These are phyloP conservation scores for Caenorhabditis auriculariae DNA, from an alignment of 2,888 invertebrate genomes.

Conservation along the genomic window DNA sequence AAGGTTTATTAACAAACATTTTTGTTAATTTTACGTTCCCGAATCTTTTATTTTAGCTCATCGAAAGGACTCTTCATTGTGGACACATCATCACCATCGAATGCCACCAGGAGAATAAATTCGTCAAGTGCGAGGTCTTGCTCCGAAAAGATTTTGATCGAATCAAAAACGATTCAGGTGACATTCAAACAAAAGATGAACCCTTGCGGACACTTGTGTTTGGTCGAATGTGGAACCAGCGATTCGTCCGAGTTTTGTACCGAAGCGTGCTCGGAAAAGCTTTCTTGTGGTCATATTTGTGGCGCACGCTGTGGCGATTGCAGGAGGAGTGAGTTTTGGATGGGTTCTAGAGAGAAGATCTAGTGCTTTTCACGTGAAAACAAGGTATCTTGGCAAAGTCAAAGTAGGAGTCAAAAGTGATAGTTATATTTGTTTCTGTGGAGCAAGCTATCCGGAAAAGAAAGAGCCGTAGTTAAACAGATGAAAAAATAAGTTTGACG, in stretches of 20 bases:
- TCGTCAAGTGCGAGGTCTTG: slow-evolving; percentile 5
- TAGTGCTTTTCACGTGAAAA: no score
- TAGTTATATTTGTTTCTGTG: neutral
- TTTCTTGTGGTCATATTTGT: slow-evolving; percentile 19
- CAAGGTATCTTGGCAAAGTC: no score
- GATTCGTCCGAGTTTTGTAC: slow-evolving; percentile 8
- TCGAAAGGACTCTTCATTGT: no score
- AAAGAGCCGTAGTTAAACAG: no score
- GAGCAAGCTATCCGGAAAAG: no score
- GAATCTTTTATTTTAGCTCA: no score
- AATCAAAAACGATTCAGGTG: neutral
- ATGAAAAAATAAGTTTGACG: no score
- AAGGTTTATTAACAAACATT: no score
- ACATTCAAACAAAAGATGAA: neutral
- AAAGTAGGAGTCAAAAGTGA: slow-evolving; percentile 7
- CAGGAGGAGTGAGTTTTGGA: no score
- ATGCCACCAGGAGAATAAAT: neutral
- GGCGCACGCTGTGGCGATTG: slow-evolving; percentile 11
- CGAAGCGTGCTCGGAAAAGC: neutral
- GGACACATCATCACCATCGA: no score
- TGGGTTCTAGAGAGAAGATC: no score
- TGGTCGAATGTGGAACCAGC: neutral
- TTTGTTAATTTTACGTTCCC: no score
- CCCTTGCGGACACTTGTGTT: slow-evolving; percentile 11
- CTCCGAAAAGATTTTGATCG: neutral